These are phyloP conservation scores for Hedya salicella DNA, from an alignment of 2,888 invertebrate genomes.

Conservation along the genomic window DNA sequence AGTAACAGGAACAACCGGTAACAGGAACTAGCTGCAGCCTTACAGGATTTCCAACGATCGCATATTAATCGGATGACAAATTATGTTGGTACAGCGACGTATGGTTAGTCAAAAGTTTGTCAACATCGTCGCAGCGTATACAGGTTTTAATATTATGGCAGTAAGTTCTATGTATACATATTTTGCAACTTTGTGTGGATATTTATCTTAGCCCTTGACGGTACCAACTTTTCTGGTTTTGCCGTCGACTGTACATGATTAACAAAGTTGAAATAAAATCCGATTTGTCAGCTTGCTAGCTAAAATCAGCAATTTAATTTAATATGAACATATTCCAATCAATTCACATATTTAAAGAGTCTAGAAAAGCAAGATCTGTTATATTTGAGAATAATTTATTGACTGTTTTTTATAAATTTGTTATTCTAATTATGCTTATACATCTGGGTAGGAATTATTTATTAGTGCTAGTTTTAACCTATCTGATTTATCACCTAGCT, in stretches of 20 bases:
- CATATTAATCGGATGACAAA: too few species aligned
- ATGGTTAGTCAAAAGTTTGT: too few species aligned
- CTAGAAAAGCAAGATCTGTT: constrained; percentile 8
- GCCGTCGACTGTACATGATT: neutral
- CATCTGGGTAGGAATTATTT: constrained; percentile 6
- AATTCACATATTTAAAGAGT: too few species aligned
- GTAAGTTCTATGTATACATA: too few species aligned
- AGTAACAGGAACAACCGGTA: too few species aligned
- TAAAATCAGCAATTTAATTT: neutral
- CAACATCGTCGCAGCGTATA: too few species aligned
- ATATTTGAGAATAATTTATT: constrained; percentile 14
- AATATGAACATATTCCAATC: constrained; percentile 4
- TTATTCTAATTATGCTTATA: constrained; percentile 9
- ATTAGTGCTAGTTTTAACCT: neutral
- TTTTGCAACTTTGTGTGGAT: too few species aligned
- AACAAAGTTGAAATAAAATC: neutral
- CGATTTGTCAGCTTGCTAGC: neutral
- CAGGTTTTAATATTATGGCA: too few species aligned
- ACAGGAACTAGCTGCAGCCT: too few species aligned
- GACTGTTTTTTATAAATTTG: neutral
- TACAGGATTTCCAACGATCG: too few species aligned
- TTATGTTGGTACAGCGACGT: too few species aligned
- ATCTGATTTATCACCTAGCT: neutral
- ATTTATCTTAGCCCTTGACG: too few species aligned
- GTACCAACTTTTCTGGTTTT: neutral